phyloP scores from a whole-genome alignment of 2,113 vertebrate genomes.

The Syngnathus scovelli region DNA sequence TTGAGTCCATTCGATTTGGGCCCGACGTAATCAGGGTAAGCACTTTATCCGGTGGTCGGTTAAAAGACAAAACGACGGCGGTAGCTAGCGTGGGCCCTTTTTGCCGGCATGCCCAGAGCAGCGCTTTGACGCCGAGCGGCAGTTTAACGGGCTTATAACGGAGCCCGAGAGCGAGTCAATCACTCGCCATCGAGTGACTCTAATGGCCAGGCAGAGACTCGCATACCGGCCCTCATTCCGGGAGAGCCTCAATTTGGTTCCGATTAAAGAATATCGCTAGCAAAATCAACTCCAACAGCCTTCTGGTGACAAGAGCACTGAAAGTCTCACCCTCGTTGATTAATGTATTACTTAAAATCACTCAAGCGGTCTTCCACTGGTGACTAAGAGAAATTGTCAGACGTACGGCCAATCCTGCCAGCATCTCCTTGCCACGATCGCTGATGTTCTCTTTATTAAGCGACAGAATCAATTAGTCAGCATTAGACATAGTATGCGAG shows the following conservation, averaged over 20 bases:
- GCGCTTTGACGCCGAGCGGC: conserved; percentile 42
- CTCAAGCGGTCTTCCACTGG: too few relatives aligned
- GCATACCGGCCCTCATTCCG: conserved; percentile 31
- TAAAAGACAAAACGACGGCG: conserved; percentile 19
- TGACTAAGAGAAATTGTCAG: not conserved
- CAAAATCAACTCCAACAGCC: conserved; percentile 17
- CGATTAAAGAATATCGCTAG: conserved; percentile 57
- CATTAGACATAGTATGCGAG: not conserved
- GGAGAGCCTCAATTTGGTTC: conserved; percentile 55
- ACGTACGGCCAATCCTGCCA: not conserved
- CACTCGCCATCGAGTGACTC: conserved; percentile 62
- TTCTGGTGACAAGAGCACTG: not conserved
- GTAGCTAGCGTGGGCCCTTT: not conserved
- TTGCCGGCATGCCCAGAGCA: conserved; percentile 28
- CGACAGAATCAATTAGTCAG: not conserved
- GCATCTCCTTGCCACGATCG: not conserved
- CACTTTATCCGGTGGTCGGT: conserved; percentile 42
- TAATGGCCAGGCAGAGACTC: conserved; percentile 58
- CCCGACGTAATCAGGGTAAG: conserved; percentile 40
- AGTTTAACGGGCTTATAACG: conserved; percentile 54
- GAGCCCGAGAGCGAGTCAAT: conserved; percentile 45
- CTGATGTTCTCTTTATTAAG: not conserved
- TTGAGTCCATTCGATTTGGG: conserved; percentile 18
- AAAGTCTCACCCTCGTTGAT: not conserved
- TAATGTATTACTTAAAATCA: not conserved